phyloP scores from a whole-genome alignment of 2,797 vertebrate genomes.

The Acomys russatus region DNA sequence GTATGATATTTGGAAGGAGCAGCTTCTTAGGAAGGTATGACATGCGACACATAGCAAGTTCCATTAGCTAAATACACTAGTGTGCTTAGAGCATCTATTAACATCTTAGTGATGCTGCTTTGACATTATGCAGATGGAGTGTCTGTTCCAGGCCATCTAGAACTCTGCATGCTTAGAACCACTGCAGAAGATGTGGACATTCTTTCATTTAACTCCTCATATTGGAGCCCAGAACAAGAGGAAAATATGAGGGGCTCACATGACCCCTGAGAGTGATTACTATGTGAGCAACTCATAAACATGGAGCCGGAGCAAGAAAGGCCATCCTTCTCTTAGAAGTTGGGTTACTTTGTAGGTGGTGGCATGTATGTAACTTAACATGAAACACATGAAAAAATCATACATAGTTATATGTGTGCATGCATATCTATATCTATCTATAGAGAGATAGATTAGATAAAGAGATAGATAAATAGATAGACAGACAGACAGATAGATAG shows the following conservation, averaged over 20 bases:
- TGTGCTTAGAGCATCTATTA: conserved; percentile 10
- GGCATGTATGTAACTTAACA: conserved; percentile 81
- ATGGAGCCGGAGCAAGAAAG: conserved; percentile 69
- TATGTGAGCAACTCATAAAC: background rate
- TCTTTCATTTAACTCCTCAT: conserved; percentile 37
- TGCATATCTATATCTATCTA: background rate
- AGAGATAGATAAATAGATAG: background rate
- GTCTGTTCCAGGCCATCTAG: background rate
- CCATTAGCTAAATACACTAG: background rate
- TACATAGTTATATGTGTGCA: no score
- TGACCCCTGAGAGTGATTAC: conserved; percentile 59
- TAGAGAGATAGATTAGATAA: background rate
- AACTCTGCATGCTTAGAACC: conserved; percentile 39
- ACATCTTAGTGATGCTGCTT: conserved; percentile 50
- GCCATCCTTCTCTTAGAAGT: conserved; percentile 78
- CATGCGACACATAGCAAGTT: background rate
- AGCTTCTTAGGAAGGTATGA: background rate
- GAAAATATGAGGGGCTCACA: conserved; percentile 49
- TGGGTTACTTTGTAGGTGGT: conserved; percentile 70
- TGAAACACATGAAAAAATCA: conserved; percentile 69
- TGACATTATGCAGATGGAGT: background rate
- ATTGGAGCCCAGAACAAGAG: background rate
- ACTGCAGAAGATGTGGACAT: conserved; percentile 37
- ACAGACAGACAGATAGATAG: background rate
- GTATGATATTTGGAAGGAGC: background rate